Evolutionary conservation across 2,797 vertebrate species (phyloP).

Genomic region (Darevskia mixta): DNA sequence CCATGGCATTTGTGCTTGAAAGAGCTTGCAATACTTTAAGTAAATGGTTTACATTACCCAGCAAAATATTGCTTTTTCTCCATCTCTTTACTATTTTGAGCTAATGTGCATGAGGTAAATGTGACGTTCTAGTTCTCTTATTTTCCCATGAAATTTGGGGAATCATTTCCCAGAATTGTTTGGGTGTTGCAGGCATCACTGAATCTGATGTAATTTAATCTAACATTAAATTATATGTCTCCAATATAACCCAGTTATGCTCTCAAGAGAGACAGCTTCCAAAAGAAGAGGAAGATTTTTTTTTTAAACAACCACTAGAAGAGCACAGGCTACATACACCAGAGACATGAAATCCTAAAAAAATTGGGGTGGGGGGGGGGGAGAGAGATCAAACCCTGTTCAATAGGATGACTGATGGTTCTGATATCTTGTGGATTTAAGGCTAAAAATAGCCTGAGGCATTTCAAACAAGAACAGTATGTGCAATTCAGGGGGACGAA

Average conservation of each 20-base stretch:
- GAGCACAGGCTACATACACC: conserved; percentile 40
- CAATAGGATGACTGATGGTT: conserved; percentile 53
- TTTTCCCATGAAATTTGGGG: not conserved
- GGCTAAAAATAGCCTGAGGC: conserved; percentile 73
- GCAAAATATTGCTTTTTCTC: not conserved
- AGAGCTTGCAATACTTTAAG: not conserved
- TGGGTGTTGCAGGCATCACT: not conserved
- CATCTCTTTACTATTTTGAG: not conserved
- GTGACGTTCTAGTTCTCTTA: not conserved
- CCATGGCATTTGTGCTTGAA: not conserved
- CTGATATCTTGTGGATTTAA: conserved; percentile 72
- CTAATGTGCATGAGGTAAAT: not conserved
- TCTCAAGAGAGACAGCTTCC: not conserved
- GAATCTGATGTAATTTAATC: conserved; percentile 16
- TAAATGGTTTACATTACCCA: not conserved
- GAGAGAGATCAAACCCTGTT: conserved; percentile 29
- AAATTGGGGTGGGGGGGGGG: not conserved
- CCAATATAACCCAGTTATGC: not conserved
- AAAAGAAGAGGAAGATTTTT: not conserved
- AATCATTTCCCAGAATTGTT: not conserved
- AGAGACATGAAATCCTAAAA: conserved; percentile 49
- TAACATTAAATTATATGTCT: conserved; percentile 7
- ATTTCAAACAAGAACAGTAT: conserved; percentile 62
- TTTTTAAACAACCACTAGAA: conserved; percentile 12
- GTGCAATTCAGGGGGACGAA: conserved; percentile 54